Evolutionary conservation across 2,888 invertebrate genomes (phyloP), one percentile per base, ranked within the genome.

Genomic region (Synanthedon tipuliformis): DNA sequence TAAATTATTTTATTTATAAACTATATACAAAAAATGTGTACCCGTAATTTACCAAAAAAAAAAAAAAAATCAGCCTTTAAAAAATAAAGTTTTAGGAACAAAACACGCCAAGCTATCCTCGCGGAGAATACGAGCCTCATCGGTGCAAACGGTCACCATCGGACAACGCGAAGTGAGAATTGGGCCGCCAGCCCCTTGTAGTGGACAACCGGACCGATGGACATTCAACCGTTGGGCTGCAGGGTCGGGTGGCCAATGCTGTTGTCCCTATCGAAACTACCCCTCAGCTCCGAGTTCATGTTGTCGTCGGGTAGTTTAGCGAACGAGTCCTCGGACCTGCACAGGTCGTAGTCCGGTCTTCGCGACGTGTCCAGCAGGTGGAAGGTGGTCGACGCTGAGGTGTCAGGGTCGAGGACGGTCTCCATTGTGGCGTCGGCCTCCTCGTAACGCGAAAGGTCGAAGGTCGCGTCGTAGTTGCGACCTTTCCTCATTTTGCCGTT

Each of bases 81-180:
- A 34, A 10, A 81, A 78, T 80, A 83, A 80, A 80, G 81, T 83
- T 66, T 74, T 81, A 83, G 84, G 83, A 83, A 83, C 84, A 69
- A 68, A 69, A 71, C 79, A 71, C 80, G 81, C 68, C 63, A 68
- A 75, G 78, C 71, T 73, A 78, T 73, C 72, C 78, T 71, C 82
- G 78, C 79, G 62, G 62, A 61, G 45, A 45, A 12, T 13, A 45
- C 45, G 45, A 45, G 45, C 45, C 45, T 45, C 45, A 45, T 45
- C 45, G 45, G 15, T 45, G 8, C n/a, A 41, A 12, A 12, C 3
- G 12, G 10, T 34, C 34, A 71, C 65, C 63, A 61, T 63, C 61
- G 48, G 63, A 72, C 10, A 34, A 34, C 34, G 34, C 34, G 34
- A 34, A 34, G 34, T 5, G 34, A 8, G 8, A 57, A 58, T n/a